Evolutionary conservation across 2,113 vertebrate genomes (phyloP).

Genomic region (Probosciger aterrimus): DNA sequence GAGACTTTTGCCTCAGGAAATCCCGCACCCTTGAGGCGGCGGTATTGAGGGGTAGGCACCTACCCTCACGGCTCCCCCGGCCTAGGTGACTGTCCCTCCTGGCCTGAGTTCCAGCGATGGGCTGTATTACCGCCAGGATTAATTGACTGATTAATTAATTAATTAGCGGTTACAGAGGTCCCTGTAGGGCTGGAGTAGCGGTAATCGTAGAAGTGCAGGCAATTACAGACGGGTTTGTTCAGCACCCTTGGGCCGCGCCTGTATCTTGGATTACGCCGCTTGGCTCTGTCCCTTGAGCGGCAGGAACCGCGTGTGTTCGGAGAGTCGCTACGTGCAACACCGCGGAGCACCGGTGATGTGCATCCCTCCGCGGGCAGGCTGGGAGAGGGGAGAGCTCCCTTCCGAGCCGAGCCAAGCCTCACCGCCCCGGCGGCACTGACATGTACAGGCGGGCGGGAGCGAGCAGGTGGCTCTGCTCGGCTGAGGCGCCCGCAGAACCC

Average conservation of each 20-base stretch:
- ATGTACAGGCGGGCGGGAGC: not conserved
- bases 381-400: not conserved
- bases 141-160: not conserved
- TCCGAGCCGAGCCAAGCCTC: too few relatives aligned
- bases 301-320: not conserved
- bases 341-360: not conserved
- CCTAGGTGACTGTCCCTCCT: not conserved
- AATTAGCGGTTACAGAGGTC: not conserved
- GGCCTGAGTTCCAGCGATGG: rapidly evolving
- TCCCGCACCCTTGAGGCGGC: not conserved
- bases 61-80: not conserved
- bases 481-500: not conserved
- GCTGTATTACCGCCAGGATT: rapidly evolving
- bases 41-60: not conserved
- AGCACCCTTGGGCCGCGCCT: rapidly evolving
- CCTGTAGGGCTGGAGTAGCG: not conserved
- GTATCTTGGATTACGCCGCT: not conserved
- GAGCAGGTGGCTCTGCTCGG: not conserved
- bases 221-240: not conserved
- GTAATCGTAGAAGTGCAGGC: not conserved
- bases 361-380: not conserved
- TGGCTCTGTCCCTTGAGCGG: not conserved
- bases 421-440: constrained; percentile 3
- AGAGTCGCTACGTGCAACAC: not conserved
- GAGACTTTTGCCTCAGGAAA: not conserved